Base-by-base conservation (phyloP, 2,113 vertebrate genomes). In the Trinectes maculatus region DNA sequence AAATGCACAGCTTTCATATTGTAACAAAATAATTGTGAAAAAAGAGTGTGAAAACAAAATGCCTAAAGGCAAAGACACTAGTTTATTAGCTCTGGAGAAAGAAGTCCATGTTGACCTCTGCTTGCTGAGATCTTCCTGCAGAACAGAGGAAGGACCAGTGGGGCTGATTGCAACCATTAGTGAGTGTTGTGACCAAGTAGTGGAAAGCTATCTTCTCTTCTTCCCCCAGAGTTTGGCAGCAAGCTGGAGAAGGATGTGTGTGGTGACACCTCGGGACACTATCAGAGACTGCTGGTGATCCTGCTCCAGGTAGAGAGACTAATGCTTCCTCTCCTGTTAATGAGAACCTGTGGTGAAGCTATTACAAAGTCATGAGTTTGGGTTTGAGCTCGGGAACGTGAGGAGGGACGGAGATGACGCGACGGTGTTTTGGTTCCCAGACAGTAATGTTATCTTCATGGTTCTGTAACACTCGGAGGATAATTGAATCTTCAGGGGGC, bases 181-280 rank as follows among this genome's bases (percentile, higher is more conserved):
- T 11, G 40, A 9, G 21, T 21, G 51, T 46, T 12, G n/a, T 49
- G 54, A 74, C 31, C 18, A 3, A 13, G 3, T 65, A 73, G 47
- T 68, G 71, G 83, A 63, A 33, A 84, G 65, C 33, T 69, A 71
- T 76, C 57, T 69, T 57, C 40, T 68, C 77, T 4, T 71, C 21
- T 86, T 73, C 75, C 3, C 71, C n/a, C 78, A 99, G 97, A 99
- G 59, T 95, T 95, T 15, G 92, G 92, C 51, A 83, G 88, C 3
- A 92, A 88, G 69, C 89, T 99, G 89, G 97, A 99, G 86, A 96
- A 96, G 19, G 94, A 95, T 40, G 90, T 99, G 79, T 93, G 89
- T 18, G 90, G 93, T 37, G 97, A 99, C 53, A 98, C 96, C 0
- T 94, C 95, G 1, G 96, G 98, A n/a, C 78, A 89, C 80, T 99